These are phyloP conservation scores for Nematopogon swammerdamellus DNA, from an alignment of 2,888 invertebrate species.

Conservation along the genomic window DNA sequence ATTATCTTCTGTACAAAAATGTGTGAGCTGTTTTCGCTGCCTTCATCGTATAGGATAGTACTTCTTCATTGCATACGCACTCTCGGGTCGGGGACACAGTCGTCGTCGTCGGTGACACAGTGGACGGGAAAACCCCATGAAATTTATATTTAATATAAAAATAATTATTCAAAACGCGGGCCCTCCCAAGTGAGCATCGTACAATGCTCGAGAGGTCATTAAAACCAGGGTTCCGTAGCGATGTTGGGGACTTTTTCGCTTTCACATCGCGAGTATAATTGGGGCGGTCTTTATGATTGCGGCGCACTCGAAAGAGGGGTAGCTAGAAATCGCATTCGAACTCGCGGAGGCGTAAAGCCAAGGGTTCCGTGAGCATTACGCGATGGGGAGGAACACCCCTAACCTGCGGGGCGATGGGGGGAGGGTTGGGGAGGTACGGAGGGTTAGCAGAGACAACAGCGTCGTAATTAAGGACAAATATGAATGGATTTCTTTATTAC, in stretches of 20 bases:
- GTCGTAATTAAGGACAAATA: constrained; percentile 56
- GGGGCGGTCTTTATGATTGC: not conserved
- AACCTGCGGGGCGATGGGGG: no score
- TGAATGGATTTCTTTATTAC: constrained; percentile 43
- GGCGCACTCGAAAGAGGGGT: not conserved
- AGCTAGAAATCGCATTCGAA: constrained; percentile 19
- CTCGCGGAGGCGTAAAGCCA: constrained; percentile 46
- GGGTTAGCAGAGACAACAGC: not conserved
- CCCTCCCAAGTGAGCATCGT: constrained; percentile 54
- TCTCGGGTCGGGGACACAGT: no score
- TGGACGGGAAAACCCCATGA: not conserved
- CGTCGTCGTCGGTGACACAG: no score
- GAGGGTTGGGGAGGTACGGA: no score
- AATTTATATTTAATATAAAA: constrained; percentile 20
- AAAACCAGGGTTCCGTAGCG: constrained; percentile 50
- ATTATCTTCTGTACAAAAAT: no score
- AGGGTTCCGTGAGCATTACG: constrained; percentile 30
- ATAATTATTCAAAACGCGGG: constrained; percentile 47
- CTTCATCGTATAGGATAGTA: no score
- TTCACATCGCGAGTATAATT: not conserved
- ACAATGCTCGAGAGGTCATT: constrained; percentile 47
- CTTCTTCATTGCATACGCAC: no score
- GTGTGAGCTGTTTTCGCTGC: no score
- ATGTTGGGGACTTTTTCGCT: constrained; percentile 10
- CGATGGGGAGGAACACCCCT: no score